Percentiles rank a stretch among this genome's conserved stretches.
Evolutionary conservation across 1,140 invertebrate species (phyloP).

Genomic region (Portunus trituberculatus): DNA sequence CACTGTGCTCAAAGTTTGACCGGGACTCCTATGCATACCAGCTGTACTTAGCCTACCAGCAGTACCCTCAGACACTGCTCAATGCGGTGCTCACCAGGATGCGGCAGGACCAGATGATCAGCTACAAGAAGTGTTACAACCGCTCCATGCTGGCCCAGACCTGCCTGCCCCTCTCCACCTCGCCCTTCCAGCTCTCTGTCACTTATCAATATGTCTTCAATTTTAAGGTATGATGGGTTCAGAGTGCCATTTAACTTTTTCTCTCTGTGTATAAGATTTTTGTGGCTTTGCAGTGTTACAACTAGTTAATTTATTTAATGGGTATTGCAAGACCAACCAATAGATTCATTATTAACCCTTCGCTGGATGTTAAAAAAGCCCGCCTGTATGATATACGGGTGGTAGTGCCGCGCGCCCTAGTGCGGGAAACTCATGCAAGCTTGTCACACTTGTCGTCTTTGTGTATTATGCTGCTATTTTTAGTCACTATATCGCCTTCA

Average conservation of each 20-base stretch:
- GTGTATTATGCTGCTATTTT: too few relatives aligned
- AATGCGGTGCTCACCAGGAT: conserved; percentile 83
- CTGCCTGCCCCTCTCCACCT: conserved; percentile 82
- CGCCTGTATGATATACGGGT: too few relatives aligned
- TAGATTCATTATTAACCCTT: too few relatives aligned
- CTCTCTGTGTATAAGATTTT: not conserved
- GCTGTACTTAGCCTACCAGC: conserved; percentile 87
- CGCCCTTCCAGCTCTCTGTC: conserved; percentile 83
- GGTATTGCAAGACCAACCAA: too few relatives aligned
- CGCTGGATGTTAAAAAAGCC: too few relatives aligned
- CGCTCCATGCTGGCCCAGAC: conserved; percentile 77
- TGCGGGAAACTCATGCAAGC: too few relatives aligned
- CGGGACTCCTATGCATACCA: conserved; percentile 85
- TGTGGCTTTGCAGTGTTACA: too few relatives aligned
- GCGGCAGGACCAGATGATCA: conserved; percentile 76
- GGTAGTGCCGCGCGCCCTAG: too few relatives aligned
- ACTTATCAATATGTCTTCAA: conserved; percentile 81
- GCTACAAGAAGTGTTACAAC: conserved; percentile 81
- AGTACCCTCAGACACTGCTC: conserved; percentile 85
- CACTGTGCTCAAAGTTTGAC: conserved; percentile 84
- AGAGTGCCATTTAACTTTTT: not conserved
- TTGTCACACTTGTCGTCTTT: too few relatives aligned
- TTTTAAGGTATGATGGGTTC: conserved; percentile 60
- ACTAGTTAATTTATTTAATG: too few relatives aligned
- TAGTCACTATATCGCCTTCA: too few relatives aligned